A percentile compares a stretch with the other conserved stretches of the same genome.
Conservation (phyloP, 1,140 invertebrate genomes). For the Meteorus sp. region DNA sequence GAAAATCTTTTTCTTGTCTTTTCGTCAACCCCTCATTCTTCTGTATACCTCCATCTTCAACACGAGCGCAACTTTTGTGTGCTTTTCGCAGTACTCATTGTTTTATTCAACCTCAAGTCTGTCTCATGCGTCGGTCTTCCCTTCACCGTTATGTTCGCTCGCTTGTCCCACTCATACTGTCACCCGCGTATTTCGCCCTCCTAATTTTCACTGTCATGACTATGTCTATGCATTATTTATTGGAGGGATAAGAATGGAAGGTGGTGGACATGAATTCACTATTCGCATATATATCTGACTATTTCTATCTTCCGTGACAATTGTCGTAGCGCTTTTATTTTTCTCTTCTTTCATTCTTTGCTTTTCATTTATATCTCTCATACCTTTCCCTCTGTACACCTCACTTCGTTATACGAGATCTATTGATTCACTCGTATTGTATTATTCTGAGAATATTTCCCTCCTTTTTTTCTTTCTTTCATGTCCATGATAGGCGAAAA, state of each 20-base stretch:
- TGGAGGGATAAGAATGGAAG: no score
- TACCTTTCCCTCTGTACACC: no score
- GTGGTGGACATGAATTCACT: no score
- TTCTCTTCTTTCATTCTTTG: conserved; percentile 6
- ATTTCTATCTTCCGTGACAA: conserved; percentile 10
- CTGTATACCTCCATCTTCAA: background rate
- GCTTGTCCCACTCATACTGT: background rate
- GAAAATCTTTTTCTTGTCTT: conserved; percentile 5
- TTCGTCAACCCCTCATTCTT: no score
- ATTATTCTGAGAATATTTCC: background rate
- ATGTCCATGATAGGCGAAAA: background rate
- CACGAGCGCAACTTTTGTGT: background rate
- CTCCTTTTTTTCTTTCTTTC: background rate
- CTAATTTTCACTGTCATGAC: conserved; percentile 15
- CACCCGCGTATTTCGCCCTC: background rate
- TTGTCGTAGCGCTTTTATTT: no score
- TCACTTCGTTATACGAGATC: no score
- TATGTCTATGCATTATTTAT: conserved; percentile 27
- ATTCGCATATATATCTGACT: no score
- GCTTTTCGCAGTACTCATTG: conserved; percentile 1
- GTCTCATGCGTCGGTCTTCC: background rate
- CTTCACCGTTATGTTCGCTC: conserved; percentile 24
- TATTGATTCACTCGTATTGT: background rate
- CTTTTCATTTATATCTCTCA: background rate
- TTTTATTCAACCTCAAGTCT: conserved; percentile 25